Evolutionary conservation across 2,888 invertebrate species (phyloP).

Genomic region (Nephrotoma flavescens): DNA sequence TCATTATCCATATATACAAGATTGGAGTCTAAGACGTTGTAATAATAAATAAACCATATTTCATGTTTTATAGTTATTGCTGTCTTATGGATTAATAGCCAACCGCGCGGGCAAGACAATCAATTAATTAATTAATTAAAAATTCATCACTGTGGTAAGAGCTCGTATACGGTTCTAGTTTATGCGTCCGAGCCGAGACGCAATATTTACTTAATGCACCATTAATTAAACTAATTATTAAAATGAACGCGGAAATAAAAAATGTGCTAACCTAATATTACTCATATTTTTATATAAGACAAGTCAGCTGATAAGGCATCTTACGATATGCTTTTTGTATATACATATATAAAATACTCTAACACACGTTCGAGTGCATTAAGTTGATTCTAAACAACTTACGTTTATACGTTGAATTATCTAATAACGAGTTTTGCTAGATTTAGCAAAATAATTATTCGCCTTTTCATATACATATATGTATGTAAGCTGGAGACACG

Average conservation of each 20-base stretch:
- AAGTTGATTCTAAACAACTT: not conserved
- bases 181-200: not conserved
- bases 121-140: not conserved
- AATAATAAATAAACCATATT: not conserved
- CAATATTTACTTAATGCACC: not conserved
- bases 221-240: not conserved
- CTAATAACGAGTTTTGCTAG: not conserved
- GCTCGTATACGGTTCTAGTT: not conserved
- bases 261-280: not conserved
- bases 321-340: not conserved
- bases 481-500: not conserved
- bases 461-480: not conserved
- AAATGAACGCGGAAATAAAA: not conserved
- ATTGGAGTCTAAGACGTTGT: not conserved
- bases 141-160: not conserved
- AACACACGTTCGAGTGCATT: not conserved
- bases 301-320: not conserved
- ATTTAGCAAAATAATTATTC: not conserved
- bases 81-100: not conserved
- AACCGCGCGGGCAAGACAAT: not conserved
- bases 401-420: not conserved
- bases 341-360: not conserved
- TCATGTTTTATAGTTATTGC: not conserved
- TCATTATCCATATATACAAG: not conserved
- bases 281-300: not conserved